Evolutionary conservation across 1,140 invertebrate genomes (phyloP).

Genomic region (Orchestia grillus): DNA sequence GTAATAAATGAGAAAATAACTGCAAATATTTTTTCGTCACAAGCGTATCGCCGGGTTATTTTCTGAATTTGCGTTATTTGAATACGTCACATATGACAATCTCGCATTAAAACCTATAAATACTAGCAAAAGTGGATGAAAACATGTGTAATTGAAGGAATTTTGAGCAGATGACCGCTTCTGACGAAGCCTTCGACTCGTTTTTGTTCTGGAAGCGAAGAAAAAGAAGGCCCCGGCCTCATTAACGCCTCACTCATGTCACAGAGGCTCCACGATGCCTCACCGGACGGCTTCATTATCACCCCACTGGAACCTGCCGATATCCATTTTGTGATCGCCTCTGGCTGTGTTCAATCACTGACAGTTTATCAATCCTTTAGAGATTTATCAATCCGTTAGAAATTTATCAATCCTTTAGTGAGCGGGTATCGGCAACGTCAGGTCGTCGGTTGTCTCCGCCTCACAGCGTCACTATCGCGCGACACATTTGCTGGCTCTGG

Average conservation of each 20-base stretch:
- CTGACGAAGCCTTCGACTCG: not conserved
- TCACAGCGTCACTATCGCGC: constrained; percentile 27
- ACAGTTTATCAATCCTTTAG: constrained; percentile 42
- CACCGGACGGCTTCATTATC: constrained; percentile 49
- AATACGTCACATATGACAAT: too few relatives aligned
- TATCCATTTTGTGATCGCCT: constrained; percentile 34
- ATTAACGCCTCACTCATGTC: not conserved
- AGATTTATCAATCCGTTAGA: not conserved
- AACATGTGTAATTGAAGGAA: not conserved
- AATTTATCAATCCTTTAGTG: not conserved
- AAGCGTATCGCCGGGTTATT: too few relatives aligned
- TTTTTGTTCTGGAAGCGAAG: not conserved
- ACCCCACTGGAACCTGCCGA: constrained; percentile 8
- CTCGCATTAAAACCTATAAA: too few relatives aligned
- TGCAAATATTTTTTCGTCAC: too few relatives aligned
- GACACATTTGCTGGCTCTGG: constrained; percentile 3
- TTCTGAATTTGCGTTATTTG: too few relatives aligned
- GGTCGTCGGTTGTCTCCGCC: not conserved
- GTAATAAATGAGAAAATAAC: too few relatives aligned
- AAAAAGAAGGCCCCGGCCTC: not conserved
- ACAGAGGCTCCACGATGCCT: not conserved
- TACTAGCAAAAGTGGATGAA: too few relatives aligned
- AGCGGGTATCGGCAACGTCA: not conserved
- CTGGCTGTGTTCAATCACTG: constrained; percentile 25
- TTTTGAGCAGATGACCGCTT: not conserved